Evolutionary conservation across 2,113 vertebrate genomes (phyloP).

Genomic region (Trinectes maculatus): DNA sequence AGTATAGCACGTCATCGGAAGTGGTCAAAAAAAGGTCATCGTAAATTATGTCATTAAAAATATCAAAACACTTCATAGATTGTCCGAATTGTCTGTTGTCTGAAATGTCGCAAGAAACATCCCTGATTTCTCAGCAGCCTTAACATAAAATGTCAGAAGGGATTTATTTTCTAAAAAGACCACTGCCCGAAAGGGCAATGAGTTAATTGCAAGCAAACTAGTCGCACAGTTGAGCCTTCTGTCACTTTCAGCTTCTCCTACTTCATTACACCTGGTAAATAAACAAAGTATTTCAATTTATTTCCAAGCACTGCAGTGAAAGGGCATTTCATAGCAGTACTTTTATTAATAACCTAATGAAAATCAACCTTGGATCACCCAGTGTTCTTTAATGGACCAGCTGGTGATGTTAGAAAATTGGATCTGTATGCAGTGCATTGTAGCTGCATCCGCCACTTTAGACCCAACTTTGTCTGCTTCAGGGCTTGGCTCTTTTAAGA

Average conservation of each 20-base stretch:
- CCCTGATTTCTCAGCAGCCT: too few species aligned
- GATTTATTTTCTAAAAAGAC: too few species aligned
- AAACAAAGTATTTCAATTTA: neutral
- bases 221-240: conserved; percentile 2
- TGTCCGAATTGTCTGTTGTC: too few species aligned
- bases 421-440: conserved; percentile 25
- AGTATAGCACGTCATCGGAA: too few species aligned
- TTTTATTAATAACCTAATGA: neutral
- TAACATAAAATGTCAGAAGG: too few species aligned
- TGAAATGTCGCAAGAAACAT: too few species aligned
- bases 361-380: neutral
- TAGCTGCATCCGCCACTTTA: conserved; percentile 42
- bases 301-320: neutral
- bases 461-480: conserved; percentile 43
- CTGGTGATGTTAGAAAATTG: conserved; percentile 10
- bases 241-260: conserved; percentile 6
- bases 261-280: conserved; percentile 7
- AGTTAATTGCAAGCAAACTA: neutral
- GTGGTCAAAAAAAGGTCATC: too few species aligned
- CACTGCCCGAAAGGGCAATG: too few species aligned
- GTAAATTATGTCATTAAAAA: too few species aligned
- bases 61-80: too few species aligned
- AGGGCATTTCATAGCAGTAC: neutral
- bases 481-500: conserved; percentile 50
- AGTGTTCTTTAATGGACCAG: conserved; percentile 16